Base-by-base conservation (phyloP, 2,113 vertebrate species). In the Chelonoidis abingdonii region DNA sequence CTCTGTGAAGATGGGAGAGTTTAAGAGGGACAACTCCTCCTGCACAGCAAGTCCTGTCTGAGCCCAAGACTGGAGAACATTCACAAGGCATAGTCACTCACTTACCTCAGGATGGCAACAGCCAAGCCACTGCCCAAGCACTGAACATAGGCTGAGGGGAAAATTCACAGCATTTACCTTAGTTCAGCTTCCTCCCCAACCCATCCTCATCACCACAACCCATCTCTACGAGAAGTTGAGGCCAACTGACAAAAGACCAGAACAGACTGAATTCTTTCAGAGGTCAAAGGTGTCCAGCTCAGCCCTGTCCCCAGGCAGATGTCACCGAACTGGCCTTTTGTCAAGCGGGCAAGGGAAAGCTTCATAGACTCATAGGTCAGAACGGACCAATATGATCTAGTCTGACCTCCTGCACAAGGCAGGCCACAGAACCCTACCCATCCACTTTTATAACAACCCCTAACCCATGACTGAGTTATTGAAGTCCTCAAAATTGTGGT, bases 1-100 rank as follows among this genome's bases (percentile, higher is more conserved):
- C 96, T 98, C 99, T 99, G 82, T 10, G 91, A 76, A 87, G 10
- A 49, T n/a, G 69, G 83, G 84, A 81, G 86, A 93, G 86, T 38
- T 81, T 12, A 8, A 5, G 9, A 89, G 52, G 21, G 86, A 65
- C 41, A 59, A 21, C 87, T n/a, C 86, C 59, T 53, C 44, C 80
- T 83, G n/a, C 47, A 65, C 62, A 19, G 35, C 50, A 41, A 87
- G 52, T 31, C 59, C 57, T 50, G n/a, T 59, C 56, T 17, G 24
- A 85, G 31, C 38, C 80, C 62, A 49, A 53, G 41, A 31, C 52
- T 38, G 29, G 35, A 44, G 21, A 84, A 65, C 41, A 5, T 59
- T 29, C 57, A 62, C 57, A 62, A 11, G 27, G 57, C 27, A 62
- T 12, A 29, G 25, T 62, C 12, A 31, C 12, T 6, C 11, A 13